phyloP scores from a whole-genome alignment of 2,797 vertebrate species.

The Scarus forsteni region DNA sequence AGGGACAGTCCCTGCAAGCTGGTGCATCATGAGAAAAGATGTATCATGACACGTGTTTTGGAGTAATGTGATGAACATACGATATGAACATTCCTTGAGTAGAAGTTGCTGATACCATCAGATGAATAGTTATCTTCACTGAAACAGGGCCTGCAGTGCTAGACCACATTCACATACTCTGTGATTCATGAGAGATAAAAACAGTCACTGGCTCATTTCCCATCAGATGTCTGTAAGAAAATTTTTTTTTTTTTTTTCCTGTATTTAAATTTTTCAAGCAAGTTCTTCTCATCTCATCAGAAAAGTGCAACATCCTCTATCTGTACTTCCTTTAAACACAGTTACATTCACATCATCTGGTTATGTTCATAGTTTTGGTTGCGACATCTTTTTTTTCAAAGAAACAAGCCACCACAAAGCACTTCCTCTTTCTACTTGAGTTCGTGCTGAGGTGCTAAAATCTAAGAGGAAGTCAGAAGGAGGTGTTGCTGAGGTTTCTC shows the following conservation, averaged over 20 bases:
- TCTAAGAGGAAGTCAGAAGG: constrained; percentile 20
- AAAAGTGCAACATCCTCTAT: no score
- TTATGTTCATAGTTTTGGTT: neutral
- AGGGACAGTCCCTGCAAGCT: neutral
- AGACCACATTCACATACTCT: neutral
- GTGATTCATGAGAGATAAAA: no score
- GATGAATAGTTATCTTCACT: neutral
- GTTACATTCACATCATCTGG: no score
- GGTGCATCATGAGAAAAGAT: neutral
- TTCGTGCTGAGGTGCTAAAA: neutral
- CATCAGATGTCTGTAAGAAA: no score
- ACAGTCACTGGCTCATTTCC: no score
- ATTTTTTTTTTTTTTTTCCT: no score
- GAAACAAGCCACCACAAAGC: neutral
- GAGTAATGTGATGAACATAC: constrained; percentile 20
- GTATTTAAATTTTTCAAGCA: no score
- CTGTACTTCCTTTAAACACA: no score
- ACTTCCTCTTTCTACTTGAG: neutral
- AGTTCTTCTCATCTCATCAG: no score
- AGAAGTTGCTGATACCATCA: constrained; percentile 2
- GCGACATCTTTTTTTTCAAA: neutral
- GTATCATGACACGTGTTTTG: constrained; percentile 3
- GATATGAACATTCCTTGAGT: neutral
- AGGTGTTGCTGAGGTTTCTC: neutral
- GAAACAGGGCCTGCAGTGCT: neutral